A percentile compares a stretch with the other conserved stretches of the same genome.
phyloP scores from a whole-genome alignment of 2,888 invertebrate species.

The Carcina quercana region DNA sequence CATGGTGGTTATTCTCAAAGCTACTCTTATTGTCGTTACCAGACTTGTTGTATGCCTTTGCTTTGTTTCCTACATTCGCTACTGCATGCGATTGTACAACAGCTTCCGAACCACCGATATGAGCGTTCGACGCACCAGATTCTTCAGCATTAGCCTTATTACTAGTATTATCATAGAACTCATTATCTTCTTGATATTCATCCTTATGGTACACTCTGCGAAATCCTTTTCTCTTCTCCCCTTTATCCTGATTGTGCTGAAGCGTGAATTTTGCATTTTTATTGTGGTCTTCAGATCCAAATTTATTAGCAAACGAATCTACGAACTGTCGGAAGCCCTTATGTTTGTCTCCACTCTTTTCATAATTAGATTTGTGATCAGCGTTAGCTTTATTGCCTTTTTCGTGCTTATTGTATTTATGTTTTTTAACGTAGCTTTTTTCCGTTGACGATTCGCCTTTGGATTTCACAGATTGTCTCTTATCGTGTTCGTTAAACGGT shows the following conservation, averaged over 20 bases:
- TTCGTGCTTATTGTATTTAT: conserved; percentile 29
- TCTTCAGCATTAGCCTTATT: conserved; percentile 37
- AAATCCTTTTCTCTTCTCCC: conserved; percentile 52
- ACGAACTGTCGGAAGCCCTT: conserved; percentile 44
- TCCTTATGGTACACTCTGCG: conserved; percentile 57
- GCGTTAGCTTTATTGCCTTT: conserved; percentile 26
- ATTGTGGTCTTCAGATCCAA: conserved; percentile 40
- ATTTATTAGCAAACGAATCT: conserved; percentile 50
- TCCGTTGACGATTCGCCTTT: conserved; percentile 22
- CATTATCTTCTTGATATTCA: conserved; percentile 57
- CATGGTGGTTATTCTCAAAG: conserved; percentile 28
- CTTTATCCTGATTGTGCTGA: conserved; percentile 40
- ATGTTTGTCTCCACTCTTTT: conserved; percentile 27
- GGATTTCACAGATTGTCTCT: conserved; percentile 5
- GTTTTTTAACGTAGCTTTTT: conserved; percentile 22
- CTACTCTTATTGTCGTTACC: conserved; percentile 25
- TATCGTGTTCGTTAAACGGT: no score
- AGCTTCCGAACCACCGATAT: conserved; percentile 40
- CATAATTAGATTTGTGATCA: conserved; percentile 24
- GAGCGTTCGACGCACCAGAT: conserved; percentile 29
- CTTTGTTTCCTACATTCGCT: conserved; percentile 29
- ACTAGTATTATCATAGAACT: conserved; percentile 52
- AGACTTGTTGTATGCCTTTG: conserved; percentile 23
- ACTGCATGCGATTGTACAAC: conserved; percentile 34
- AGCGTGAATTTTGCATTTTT: conserved; percentile 34